Base-by-base conservation (phyloP, 2,797 vertebrate genomes). In the Anabacerthia variegaticeps region DNA sequence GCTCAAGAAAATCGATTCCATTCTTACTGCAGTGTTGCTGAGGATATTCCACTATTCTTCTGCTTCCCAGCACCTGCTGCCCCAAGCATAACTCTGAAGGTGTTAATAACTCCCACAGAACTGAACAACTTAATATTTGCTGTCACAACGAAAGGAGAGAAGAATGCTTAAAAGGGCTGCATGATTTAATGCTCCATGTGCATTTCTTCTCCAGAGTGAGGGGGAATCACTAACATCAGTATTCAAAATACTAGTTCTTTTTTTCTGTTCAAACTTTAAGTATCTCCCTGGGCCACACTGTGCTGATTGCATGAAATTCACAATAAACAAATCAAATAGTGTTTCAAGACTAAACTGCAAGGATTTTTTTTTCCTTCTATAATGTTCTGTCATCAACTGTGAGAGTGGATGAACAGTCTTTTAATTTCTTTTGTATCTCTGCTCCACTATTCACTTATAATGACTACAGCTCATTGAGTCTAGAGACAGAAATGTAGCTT, bases 1-100 rank as follows among this genome's bases (percentile, higher is more conserved):
- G 78, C 92, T 92, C 75, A 76, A 55, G 87, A 88, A 95, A 96
- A 95, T 89, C 72, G 51, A 81, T 91, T 92, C 89, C 83, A 82
- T 91, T 92, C 77, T 88, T 93, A 75, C 48, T 52, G 62, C 59
- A 66, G 66, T 81, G 67, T 76, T 91, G 68, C 72, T 88, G 68
- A 89, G 54, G 36, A 52, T 81, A 95, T 92, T 81, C 43, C 36
- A 49, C 28, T 86, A 41, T 78, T 93, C 14, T 71, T 83, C 71
- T 89, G 30, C 43, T 74, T 91, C 52, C 37, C 83, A 86, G 59
- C 0, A 43, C 88, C 91, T 93, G 48, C 90, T 83, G 62, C n/a
- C 55, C 32, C 77, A 61, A 79, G 44, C 10, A 10, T 66, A 76
- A 85, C 43, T 92, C 88, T 71, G 61, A 65, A 96, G 81, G 89